Conservation (phyloP, 2,113 vertebrate genomes). For the Emberiza fucata region DNA sequence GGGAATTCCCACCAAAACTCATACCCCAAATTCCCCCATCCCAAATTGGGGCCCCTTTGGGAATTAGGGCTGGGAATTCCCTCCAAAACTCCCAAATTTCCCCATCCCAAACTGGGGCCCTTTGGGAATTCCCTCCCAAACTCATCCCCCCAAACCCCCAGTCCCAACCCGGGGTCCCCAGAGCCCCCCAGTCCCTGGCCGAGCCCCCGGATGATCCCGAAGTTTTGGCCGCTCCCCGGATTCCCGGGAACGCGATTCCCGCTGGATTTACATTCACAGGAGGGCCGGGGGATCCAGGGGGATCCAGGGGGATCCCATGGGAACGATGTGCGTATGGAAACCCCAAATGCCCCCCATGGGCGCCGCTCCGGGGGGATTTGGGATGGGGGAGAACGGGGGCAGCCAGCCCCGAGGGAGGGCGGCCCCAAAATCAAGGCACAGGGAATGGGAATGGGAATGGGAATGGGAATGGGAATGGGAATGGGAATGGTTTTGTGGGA, state of each 20-base stretch:
- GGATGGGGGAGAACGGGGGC: neutral
- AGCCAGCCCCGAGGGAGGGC: neutral
- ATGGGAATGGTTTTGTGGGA: too few relatives aligned
- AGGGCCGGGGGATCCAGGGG: neutral
- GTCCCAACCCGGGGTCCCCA: neutral
- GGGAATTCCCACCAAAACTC: neutral
- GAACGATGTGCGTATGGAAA: neutral
- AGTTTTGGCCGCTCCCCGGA: neutral
- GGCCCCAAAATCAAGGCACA: slow-evolving; percentile 60
- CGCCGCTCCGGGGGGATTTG: neutral
- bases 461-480: too few relatives aligned
- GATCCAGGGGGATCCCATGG: neutral
- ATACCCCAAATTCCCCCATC: neutral
- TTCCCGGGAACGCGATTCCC: neutral
- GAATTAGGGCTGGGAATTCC: neutral
- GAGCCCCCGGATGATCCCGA: neutral
- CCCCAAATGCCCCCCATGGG: too few relatives aligned
- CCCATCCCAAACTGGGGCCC: too few relatives aligned
- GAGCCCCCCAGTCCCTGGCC: neutral
- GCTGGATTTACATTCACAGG: neutral
- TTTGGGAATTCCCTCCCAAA: neutral
- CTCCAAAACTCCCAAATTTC: neutral
- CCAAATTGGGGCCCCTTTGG: neutral
- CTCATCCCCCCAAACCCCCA: neutral
- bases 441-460: neutral